Evolutionary conservation across 2,113 vertebrate species (phyloP).

Genomic region (Cyprinodon variegatus): DNA sequence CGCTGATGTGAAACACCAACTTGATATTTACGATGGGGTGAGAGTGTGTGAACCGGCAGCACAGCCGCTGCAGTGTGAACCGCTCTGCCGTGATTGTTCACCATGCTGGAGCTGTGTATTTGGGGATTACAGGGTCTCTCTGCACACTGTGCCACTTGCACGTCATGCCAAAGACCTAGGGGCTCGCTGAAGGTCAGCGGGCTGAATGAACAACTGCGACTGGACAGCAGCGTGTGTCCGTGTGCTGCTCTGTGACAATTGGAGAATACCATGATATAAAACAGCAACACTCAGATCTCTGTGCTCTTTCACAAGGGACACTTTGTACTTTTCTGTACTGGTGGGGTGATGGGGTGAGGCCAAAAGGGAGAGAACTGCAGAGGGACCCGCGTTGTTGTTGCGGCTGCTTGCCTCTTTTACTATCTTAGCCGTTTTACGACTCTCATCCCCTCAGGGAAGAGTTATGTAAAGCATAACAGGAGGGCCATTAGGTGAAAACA

Average conservation of each 20-base stretch:
- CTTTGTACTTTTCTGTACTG: conserved; percentile 73
- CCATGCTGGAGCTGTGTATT: conserved; percentile 25
- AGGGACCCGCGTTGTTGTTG: conserved; percentile 11
- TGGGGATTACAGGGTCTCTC: conserved; percentile 27
- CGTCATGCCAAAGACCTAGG: conserved; percentile 65
- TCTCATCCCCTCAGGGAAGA: conserved; percentile 48
- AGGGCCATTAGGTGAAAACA: conserved; percentile 52
- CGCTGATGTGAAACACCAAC: conserved; percentile 7
- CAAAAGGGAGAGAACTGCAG: neutral
- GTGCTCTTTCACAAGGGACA: conserved; percentile 74
- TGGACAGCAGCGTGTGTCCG: conserved; percentile 31
- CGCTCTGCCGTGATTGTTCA: conserved; percentile 28
- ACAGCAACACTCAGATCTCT: conserved; percentile 74
- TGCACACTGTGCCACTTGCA: conserved; percentile 68
- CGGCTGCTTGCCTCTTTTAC: conserved; percentile 40
- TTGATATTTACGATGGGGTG: conserved; percentile 6
- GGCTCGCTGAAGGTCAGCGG: conserved; percentile 76
- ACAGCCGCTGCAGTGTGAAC: neutral
- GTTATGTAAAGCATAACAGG: conserved; percentile 43
- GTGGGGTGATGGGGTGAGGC: conserved; percentile 45
- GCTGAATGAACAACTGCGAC: conserved; percentile 53
- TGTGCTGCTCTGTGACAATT: conserved; percentile 55
- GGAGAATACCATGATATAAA: conserved; percentile 75
- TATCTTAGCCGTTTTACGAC: conserved; percentile 46
- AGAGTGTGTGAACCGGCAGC: conserved; percentile 1